Evolutionary conservation across 2,888 invertebrate species (phyloP), one percentile per base, ranked within the genome.

Genomic region (Vandiemenella viatica): DNA sequence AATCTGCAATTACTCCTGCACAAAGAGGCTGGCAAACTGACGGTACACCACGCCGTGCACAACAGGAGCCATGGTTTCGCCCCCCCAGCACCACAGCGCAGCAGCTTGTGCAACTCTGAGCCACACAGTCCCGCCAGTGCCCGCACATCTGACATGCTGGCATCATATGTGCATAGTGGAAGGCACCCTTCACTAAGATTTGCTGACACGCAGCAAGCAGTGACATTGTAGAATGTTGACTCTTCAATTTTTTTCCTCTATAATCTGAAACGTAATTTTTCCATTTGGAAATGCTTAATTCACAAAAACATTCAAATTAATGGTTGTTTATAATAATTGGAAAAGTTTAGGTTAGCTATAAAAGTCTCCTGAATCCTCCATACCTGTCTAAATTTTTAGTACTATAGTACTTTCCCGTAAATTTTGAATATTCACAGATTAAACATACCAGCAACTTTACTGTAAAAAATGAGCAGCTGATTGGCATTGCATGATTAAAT

Each of bases 161-260:
- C 85, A 62, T 86, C 80, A 63, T 85, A 88, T 0, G 83, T 77
- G 60, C 88, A 89, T 10, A 89, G 72, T 1, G 85, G 83, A 67
- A 83, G 73, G 62, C 86, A 87, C 7, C 77, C 74, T 2, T 71
- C 71, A 21, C 76, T 77, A 8, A 83, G 61, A 37, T 80, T 79
- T 5, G 83, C 82, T 3, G 76, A 71, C 22, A 78, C 74, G 63
- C 88, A 89, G 62, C 88, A 89, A 5, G 78, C 76, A 1, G 83
- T 83, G 61, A 85, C 80, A 65, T 88, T 88, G 70, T 88, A 88
- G 4, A 71, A 67, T 45, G 74, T 69, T 5, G 77, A 69, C 54
- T 69, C 68, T 58, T 76, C 76, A 49, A 73, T 70, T 59, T 75
- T 72, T 42, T 77, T 76, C 62, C 77, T 77, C 46, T 73, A 60